Base-by-base conservation (phyloP, 2,797 vertebrate species). In the Acropternis orthonyx region DNA sequence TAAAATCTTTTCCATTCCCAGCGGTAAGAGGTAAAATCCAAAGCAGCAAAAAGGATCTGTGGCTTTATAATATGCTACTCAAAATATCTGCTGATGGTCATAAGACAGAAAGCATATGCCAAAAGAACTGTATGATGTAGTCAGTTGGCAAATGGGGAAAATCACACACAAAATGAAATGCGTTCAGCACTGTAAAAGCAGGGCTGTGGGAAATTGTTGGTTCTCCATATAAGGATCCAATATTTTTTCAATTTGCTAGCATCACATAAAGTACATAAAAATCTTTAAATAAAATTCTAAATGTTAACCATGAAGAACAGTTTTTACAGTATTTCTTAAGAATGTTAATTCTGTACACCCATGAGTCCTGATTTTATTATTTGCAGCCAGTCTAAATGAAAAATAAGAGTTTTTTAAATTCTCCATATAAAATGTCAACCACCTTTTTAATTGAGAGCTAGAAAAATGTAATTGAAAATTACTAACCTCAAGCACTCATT, bases 81-180 rank as follows among this genome's bases (percentile, higher is more conserved):
- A 89, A 93, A 96, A 93, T 97, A 95, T 92, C 96, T 95, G 96
- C 95, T 97, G 96, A 96, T 92, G 81, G 94, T 97, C 96, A 97
- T 74, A 95, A 97, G 96, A 96, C 94, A 92, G 86, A 94, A 93
- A 87, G 72, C 77, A 91, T 43, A 96, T 62, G 95, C 95, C 94
- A 96, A 91, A 97, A 94, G 82, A 89, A 59, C 55, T 77, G 92
- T n/a, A 96, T 96, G 93, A 97, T 96, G 95, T 96, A 96, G 93
- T 94, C 89, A 92, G 94, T 85, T 97, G 95, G 96, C 95, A 96
- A 94, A 72, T 58, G 41, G 84, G 86, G 30, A 61, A 83, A 95
- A 96, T 94, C 94, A 85, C 91, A 96, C 61, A 94, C 88, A 88
- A 97, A 95, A 95, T 85, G 86, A 96, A 96, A 94, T 77, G 88